Base-by-base conservation (phyloP, 2,113 vertebrate species). In the Aythya baeri region DNA sequence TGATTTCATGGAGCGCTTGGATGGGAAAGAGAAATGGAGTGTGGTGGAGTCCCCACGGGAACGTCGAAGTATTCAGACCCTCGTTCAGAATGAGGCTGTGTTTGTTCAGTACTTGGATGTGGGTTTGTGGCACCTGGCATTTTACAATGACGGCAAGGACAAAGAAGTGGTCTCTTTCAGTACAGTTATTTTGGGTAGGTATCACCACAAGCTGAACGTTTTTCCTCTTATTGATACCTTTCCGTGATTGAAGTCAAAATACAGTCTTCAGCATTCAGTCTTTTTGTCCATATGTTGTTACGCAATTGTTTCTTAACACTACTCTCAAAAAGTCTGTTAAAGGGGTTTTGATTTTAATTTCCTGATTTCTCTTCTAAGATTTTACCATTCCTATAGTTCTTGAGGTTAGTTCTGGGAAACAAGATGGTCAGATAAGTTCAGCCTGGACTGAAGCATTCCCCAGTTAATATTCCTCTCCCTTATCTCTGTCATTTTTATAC, bases 11-110 rank as follows among this genome's bases (percentile, higher is more conserved):
- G 99, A 99, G 62, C 99, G 99, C 26, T 97, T 99, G 97, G 99
- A 99, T 8, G 99, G 99, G 50, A 99, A 99, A 66, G 99, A 99
- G 98, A 99, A 99, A 96, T 99, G 99, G 99, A 99, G 99, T 1
- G 99, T 99, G 96, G 99, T 99, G 13, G 99, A 99, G 96, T 98
- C 99, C 2, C 99, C 99, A 0, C 96, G 99, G 83, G 99, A 99
- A 14, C 98, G 99, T 8, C 98, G 99, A 27, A 99, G 99, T 94
- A 98, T 99, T 75, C 99, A 99, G 95, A 99, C 99, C 2, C 98
- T 99, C n/a, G 99, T 99, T 13, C 99, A 99, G 88, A 99, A 99
- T 13, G 99, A 99, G 94, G 99, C 99, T 0, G 99, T 99, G 93
- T 99, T 99, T 71, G 99, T 99, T 38, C 99, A 99, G 58, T 99